Conservation (phyloP, 1,140 invertebrate species). For the Diachasmimorpha longicaudata region DNA sequence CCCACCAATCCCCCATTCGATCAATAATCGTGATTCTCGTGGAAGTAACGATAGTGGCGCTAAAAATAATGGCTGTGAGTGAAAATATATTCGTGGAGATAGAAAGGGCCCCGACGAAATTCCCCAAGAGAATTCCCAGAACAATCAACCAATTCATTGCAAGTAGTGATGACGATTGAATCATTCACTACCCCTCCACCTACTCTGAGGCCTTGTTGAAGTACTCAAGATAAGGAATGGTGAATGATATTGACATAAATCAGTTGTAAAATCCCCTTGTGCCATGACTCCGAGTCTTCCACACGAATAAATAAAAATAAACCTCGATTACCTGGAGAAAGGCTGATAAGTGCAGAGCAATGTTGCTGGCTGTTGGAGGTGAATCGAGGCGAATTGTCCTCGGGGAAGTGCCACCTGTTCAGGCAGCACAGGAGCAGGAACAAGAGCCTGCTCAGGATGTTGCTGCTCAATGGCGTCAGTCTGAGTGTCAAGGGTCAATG, state of each 20-base stretch:
- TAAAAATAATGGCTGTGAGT: constrained; percentile 4
- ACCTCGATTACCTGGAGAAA: too few species aligned
- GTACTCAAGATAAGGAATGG: too few species aligned
- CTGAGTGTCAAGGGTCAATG: constrained; percentile 38
- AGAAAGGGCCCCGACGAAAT: not conserved
- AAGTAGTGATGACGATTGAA: too few species aligned
- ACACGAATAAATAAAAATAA: not conserved
- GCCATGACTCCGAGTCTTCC: not conserved
- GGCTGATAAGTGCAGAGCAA: constrained; percentile 5
- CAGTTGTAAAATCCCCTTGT: not conserved
- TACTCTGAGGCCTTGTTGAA: too few species aligned
- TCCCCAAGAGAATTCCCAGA: not conserved
- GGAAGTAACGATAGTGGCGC: not conserved
- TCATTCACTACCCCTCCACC: too few species aligned
- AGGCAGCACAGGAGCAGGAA: constrained; percentile 53
- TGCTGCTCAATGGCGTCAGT: constrained; percentile 54
- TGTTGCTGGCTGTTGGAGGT: constrained; percentile 51
- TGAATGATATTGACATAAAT: too few species aligned
- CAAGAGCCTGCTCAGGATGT: constrained; percentile 57
- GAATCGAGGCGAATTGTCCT: constrained; percentile 56
- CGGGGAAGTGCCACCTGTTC: constrained; percentile 55
- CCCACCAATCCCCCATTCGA: not conserved
- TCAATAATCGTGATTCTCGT: not conserved
- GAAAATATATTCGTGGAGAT: not conserved
- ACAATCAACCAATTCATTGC: too few species aligned